Conservation (phyloP, 2,888 invertebrate species). For the Philaethria dido region DNA sequence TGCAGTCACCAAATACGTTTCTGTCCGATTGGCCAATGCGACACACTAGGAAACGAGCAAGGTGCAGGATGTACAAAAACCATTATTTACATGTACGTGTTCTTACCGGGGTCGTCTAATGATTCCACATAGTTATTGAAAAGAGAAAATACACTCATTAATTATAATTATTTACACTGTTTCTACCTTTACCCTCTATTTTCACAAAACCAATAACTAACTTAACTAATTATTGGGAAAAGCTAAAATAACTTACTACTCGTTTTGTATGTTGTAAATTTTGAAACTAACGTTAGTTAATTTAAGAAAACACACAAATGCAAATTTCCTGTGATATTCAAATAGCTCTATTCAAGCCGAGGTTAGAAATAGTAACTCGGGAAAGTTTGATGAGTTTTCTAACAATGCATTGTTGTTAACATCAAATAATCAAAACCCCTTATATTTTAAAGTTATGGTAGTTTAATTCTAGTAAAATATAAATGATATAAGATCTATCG, state of each 20-base stretch:
- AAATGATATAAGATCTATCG: background rate
- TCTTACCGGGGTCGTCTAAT: constrained; percentile 82
- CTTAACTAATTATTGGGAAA: background rate
- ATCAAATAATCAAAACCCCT: constrained; percentile 27
- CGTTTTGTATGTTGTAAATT: constrained; percentile 3
- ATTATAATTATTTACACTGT: constrained; percentile 45
- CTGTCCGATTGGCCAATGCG: constrained; percentile 33
- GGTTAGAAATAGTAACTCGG: constrained; percentile 22
- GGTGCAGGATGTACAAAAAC: constrained; percentile 44
- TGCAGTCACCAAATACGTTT: constrained; percentile 29
- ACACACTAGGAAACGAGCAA: constrained; percentile 44
- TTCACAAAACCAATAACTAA: background rate
- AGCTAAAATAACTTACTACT: background rate
- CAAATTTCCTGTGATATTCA: constrained; percentile 27
- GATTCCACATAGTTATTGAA: constrained; percentile 78
- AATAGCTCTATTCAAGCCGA: constrained; percentile 22
- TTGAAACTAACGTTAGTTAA: constrained; percentile 2
- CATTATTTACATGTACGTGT: constrained; percentile 45
- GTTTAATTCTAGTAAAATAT: constrained; percentile 7
- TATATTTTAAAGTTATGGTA: constrained; percentile 19
- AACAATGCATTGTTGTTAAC: constrained; percentile 38
- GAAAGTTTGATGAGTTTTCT: constrained; percentile 43
- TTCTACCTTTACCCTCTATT: constrained; percentile 25
- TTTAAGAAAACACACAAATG: constrained; percentile 22
- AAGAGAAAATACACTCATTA: constrained; percentile 72